Base-by-base conservation (phyloP, 2,113 vertebrate genomes). In the Pseudopodoces humilis region DNA sequence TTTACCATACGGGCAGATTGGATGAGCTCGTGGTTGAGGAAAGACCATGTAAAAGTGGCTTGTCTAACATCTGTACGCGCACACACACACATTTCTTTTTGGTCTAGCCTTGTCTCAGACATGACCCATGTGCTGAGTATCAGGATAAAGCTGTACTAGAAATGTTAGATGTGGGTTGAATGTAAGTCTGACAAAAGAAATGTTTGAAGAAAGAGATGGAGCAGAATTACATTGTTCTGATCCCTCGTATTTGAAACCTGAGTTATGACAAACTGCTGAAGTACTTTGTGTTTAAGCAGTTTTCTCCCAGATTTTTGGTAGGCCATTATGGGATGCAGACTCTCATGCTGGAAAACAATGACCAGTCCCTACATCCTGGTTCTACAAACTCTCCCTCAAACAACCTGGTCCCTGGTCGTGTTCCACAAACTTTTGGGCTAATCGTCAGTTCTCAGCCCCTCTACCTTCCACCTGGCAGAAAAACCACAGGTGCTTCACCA, bases 1-100 rank as follows among this genome's bases (percentile, higher is more conserved):
- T 92, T 91, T 93, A 77, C 88, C 64, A 56, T 74, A 63, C 0
- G 0, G 53, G 76, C 41, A 75, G 76, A 77, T 23, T 70, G 68
- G 63, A 80, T 86, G 82, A 96, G 68, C 82, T 91, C 79, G 41
- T 70, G 79, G 43, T 46, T 93, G 75, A 93, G 35, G 71, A 88
- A 92, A 81, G 60, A 93, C 87, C 52, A 44, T 47, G 71, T 60
- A 33, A 70, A 92, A 41, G 79, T 94, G 87, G 30, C 71, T 88
- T 88, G 71, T 83, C 85, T 74, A 46, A 65, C 78, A 31, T 33
- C 58, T 15, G 50, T 28, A 24, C 84, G 30, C 30, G n/a, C 9
- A 13, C 35, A 20, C 44, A n/a, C 19, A 14, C 43, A 19, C 18
- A 6, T 46, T 85, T 85, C 25, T 59, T 23, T 88, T 41, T 20